Percentiles rank a stretch among this genome's conserved stretches.
phyloP scores from a whole-genome alignment of 2,888 invertebrate species.

The Perdita meconis region DNA sequence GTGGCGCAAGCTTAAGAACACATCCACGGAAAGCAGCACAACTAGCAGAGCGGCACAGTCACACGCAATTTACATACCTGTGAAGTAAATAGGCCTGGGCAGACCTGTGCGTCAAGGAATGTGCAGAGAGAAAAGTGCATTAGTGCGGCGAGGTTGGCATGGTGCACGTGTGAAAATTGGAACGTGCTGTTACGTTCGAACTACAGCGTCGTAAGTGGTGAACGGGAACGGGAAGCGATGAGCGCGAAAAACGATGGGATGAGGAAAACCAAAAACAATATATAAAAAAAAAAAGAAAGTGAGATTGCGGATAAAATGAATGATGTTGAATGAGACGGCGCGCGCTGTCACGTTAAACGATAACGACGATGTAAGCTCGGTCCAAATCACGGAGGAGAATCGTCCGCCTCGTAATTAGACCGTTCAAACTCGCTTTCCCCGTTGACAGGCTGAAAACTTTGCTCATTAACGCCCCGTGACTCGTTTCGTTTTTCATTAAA shows the following conservation, averaged over 20 bases:
- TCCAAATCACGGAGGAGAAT: conserved; percentile 43
- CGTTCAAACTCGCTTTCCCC: conserved; percentile 36
- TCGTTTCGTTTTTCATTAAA: conserved; percentile 23
- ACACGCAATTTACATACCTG: conserved; percentile 70
- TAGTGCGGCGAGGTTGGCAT: conserved; percentile 64
- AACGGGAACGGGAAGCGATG: conserved; percentile 20
- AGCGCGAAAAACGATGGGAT: conserved; percentile 14
- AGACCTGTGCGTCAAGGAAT: conserved; percentile 71
- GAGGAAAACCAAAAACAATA: too few species aligned
- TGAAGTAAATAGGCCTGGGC: conserved; percentile 74
- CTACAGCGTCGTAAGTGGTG: conserved; percentile 15
- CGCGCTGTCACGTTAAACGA: conserved; percentile 24
- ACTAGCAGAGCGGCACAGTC: conserved; percentile 12
- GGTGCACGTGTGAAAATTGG: conserved; percentile 51
- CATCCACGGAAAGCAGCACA: conserved; percentile 15
- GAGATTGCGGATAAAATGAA: conserved; percentile 21
- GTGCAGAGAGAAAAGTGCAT: conserved; percentile 74
- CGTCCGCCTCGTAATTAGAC: conserved; percentile 48
- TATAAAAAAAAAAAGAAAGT: too few species aligned
- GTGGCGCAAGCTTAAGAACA: conserved; percentile 1
- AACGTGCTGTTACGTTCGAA: conserved; percentile 45
- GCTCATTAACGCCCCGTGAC: conserved; percentile 41
- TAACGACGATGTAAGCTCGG: conserved; percentile 41
- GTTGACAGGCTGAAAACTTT: conserved; percentile 43
- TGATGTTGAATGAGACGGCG: conserved; percentile 44